Evolutionary conservation across 2,888 invertebrate species (phyloP), one percentile per base, ranked within the genome.

Genomic region (Anodontia alba): DNA sequence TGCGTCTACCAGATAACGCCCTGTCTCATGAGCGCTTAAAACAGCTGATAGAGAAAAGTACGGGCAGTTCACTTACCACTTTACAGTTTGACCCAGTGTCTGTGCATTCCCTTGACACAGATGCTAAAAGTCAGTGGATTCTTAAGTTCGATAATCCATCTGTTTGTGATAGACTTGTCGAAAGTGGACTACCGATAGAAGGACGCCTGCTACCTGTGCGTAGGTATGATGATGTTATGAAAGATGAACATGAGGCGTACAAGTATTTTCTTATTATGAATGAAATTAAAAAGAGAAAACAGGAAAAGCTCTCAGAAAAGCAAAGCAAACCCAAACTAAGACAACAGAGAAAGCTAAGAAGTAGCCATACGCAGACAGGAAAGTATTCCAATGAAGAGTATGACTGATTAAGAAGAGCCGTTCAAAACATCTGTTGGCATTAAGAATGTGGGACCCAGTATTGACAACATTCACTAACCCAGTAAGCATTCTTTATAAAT

Each of bases 171-270:
- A 42, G 73, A 12, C 68, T 89, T 7, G 38, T 84, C 0, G 51
- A 75, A 10, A 74, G 71, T 38, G 90, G 90, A 7, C 29, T 90
- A 29, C 66, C 57, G 20, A 80, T 87, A 12, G 78, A 84, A n/a
- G 88, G 84, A 5, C 80, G 85, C 0, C 77, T 73, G 43, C 73
- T 80, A 5, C 76, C 78, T 12, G 87, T 89, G 2, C 81, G 87
- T 8, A 70, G 75, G 49, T 84, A 83, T 67, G 88, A 89, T 77
- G 87, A 88, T 70, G 81, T 88, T 54, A 81, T 88, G 79, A 79
- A 77, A 20, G 88, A 89, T 26, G 90, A 90, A 72, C 81, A 89
- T 43, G 84, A 88, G 15, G 88, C 88, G 0, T 89, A 88, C 67
- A 86, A 82, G 46, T 81, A 88, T 29, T 83, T 78, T 66, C 68